Base-by-base conservation (phyloP, 2,888 invertebrate genomes). In the Oscheius sp. region DNA sequence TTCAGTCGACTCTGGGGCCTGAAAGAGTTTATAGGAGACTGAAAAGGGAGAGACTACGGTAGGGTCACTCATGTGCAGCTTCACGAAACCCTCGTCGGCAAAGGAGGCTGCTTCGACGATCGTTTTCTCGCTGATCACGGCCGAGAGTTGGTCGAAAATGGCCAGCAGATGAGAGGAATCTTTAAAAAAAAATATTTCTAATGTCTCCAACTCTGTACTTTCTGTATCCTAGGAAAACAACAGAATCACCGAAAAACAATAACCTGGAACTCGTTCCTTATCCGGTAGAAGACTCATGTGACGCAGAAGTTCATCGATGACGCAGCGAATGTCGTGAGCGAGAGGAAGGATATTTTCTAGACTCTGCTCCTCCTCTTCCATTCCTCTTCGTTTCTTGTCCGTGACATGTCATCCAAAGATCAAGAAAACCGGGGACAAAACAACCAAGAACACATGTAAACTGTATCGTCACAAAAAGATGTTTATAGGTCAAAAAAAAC, bases 111-210 rank as follows among this genome's bases (percentile, higher is more conserved):
- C 68, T 55, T 68, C 32, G 21, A 68, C 29, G 21, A 68, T 29
- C 9, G 29, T 53, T 35, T 68, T 42, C 35, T 68, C 68, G 29
- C 37, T 42, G 29, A 68, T 68, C 10, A 68, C 68, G 2, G 68
- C 51, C 10, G 68, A n/a, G 4, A 68, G n/a, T 21, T 51, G 35
- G 5, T 68, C 55, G 21, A 68, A 68, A 2, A 68, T 37, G 13
- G 35, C 10, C 33, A 68, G 68, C 1, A 68, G 42, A 55, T 68
- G 53, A 7, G 68, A 55, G 1, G 68, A 68, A 13, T 37, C 68
- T 55, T 32, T n/a, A 70, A 7, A 35, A 51, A 57, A 57, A 57
- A 21, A 21, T 21, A 21, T 21, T 21, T 21, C 21, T 21, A 21
- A 21, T 21, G 21, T 21, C 21, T 21, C 21, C 21, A 21, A 21